Conservation (phyloP, 2,113 vertebrate genomes). For the Elephantulus edwardii region DNA sequence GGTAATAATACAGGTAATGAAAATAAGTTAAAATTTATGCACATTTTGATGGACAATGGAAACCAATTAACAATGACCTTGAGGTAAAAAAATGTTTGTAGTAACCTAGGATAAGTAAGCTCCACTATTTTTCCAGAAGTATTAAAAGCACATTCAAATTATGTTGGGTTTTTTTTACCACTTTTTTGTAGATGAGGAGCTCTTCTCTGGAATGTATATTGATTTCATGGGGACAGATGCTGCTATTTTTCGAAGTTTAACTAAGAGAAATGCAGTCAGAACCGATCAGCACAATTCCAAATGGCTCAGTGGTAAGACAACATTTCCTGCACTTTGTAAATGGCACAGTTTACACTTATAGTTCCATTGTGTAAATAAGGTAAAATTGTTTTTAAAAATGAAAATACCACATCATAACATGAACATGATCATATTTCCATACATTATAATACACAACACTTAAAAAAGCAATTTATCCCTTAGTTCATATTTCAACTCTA, state of each 20-base stretch:
- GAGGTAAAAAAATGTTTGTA: background rate
- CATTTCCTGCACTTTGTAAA: background rate
- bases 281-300: slow-evolving; percentile 99
- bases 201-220: slow-evolving; percentile 99
- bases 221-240: slow-evolving; percentile 99
- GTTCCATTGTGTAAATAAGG: background rate
- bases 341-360: background rate
- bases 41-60: background rate
- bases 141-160: slow-evolving; percentile 11
- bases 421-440: background rate
- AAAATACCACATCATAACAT: background rate
- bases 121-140: background rate
- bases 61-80: background rate
- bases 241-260: slow-evolving; percentile 97
- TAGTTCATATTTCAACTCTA: background rate
- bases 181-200: slow-evolving; percentile 91
- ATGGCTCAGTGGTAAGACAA: slow-evolving; percentile 95
- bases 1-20: background rate
- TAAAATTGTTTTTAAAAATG: slow-evolving; percentile 26
- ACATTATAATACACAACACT: slow-evolving; percentile 11
- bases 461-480: background rate
- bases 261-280: slow-evolving; percentile 93
- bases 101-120: background rate
- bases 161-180: slow-evolving; percentile 14
- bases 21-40: background rate